A percentile compares a stretch with the other conserved stretches of the same genome.
Conservation (phyloP, 2,113 vertebrate species). For the Sturnus vulgaris region DNA sequence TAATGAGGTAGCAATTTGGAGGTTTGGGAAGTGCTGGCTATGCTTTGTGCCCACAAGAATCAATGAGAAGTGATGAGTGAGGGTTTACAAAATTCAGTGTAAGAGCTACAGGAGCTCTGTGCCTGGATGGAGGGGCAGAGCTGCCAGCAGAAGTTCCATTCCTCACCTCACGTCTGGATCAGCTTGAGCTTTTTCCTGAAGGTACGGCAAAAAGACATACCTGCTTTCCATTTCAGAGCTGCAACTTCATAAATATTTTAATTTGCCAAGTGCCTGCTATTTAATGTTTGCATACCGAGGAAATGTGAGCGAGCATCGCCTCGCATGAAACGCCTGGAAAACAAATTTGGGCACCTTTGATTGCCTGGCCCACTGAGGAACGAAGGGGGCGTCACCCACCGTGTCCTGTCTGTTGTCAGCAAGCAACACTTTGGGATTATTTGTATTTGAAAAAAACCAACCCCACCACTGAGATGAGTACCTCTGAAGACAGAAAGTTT, state of each 20-base stretch:
- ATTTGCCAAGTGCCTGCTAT: not conserved
- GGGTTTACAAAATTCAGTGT: not conserved
- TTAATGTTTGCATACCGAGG: not conserved
- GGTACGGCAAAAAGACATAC: not conserved
- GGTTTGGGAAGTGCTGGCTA: not conserved
- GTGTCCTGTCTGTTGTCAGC: not conserved
- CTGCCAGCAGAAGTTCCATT: not conserved
- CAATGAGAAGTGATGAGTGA: not conserved
- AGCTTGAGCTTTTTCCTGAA: not conserved
- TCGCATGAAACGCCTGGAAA: not conserved
- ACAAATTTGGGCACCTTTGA: not conserved
- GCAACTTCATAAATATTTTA: slow-evolving; percentile 22
- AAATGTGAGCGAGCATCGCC: not conserved
- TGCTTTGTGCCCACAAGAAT: not conserved
- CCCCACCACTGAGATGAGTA: not conserved
- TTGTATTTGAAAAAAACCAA: not conserved
- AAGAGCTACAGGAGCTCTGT: not conserved
- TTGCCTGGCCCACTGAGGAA: not conserved
- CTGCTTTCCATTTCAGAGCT: not conserved
- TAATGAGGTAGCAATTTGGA: slow-evolving; percentile 34
- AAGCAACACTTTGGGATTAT: not conserved
- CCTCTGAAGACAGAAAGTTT: not conserved
- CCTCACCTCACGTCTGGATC: rapidly evolving
- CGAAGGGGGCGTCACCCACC: rapidly evolving
- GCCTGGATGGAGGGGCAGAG: not conserved